Conservation (phyloP, 2,888 invertebrate genomes). For the Troides helena region DNA sequence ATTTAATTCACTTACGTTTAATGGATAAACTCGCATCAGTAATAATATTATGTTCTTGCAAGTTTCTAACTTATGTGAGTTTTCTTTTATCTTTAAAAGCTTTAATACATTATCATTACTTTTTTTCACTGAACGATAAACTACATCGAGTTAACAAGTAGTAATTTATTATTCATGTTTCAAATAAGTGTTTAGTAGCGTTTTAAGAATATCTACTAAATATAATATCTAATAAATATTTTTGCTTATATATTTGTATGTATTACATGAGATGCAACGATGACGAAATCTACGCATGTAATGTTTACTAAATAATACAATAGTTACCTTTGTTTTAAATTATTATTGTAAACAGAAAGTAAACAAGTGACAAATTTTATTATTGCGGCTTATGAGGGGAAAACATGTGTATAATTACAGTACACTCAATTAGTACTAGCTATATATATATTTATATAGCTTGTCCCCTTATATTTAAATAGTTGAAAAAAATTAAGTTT, state of each 20-base stretch:
- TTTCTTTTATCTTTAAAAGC: too few species aligned
- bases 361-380: constrained; percentile 16
- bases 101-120: too few species aligned
- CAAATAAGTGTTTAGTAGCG: background rate
- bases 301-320: constrained; percentile 19
- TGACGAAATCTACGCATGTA: background rate
- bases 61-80: too few species aligned
- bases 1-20: too few species aligned
- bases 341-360: constrained; percentile 13
- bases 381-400: constrained; percentile 16
- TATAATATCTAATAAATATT: background rate
- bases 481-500: constrained; percentile 17
- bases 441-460: constrained; percentile 8
- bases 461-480: constrained; percentile 3
- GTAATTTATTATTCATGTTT: background rate
- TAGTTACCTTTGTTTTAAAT: constrained; percentile 7
- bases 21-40: too few species aligned
- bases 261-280: background rate
- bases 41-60: too few species aligned
- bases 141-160: background rate
- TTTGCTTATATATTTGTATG: background rate
- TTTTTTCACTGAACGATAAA: background rate
- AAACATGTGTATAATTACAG: constrained; percentile 20
- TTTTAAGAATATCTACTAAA: too few species aligned
- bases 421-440: constrained; percentile 2